Evolutionary conservation across 2,113 vertebrate species (phyloP).

Genomic region (Hyperoodon ampullatus): DNA sequence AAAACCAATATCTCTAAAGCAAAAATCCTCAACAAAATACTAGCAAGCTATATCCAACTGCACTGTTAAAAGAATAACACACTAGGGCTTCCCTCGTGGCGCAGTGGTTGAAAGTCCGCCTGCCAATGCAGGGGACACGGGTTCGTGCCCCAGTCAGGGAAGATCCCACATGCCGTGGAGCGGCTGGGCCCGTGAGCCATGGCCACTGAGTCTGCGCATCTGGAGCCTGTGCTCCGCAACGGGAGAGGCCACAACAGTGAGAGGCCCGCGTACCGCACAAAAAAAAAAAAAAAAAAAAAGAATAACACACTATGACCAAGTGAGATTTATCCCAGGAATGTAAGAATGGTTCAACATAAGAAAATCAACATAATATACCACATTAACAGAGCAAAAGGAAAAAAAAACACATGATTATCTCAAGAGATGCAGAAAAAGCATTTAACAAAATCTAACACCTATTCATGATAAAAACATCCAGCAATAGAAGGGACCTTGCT

Average conservation of each 20-base stretch:
- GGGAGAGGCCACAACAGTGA: no score
- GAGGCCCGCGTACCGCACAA: no score
- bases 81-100: not conserved
- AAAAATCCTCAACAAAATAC: slow-evolving; percentile 20
- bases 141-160: no score
- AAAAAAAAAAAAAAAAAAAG: not conserved
- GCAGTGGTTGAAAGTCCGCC: no score
- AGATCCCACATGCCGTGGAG: no score
- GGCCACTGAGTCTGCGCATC: no score
- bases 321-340: not conserved
- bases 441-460: not conserved
- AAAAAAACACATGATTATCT: not conserved
- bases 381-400: not conserved
- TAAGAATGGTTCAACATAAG: not conserved
- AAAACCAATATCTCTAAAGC: not conserved
- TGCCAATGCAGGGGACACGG: no score
- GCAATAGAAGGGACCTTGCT: not conserved
- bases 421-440: not conserved
- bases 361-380: not conserved
- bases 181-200: no score
- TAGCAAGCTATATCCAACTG: not conserved
- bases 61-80: not conserved
- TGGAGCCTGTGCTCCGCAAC: no score
- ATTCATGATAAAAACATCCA: not conserved
- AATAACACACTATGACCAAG: not conserved